Conservation (phyloP, 2,888 invertebrate species). For the Seira ritae region DNA sequence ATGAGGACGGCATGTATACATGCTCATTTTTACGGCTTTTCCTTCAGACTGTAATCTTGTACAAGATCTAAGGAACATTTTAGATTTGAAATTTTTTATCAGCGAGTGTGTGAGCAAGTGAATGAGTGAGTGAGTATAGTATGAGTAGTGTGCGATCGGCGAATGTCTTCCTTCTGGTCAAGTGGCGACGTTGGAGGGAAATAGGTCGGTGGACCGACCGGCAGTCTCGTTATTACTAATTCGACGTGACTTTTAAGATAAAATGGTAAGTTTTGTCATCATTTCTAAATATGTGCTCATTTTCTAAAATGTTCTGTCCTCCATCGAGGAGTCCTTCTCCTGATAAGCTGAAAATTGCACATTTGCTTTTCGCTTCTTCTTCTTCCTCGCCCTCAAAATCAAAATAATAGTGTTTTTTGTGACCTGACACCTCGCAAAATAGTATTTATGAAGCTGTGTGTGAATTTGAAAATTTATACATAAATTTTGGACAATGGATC, state of each 20-base stretch:
- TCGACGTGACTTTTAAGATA: neutral
- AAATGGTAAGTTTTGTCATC: neutral
- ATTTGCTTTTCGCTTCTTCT: too few relatives aligned
- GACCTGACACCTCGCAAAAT: neutral
- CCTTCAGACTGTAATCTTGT: too few relatives aligned
- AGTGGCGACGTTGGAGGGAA: slow-evolving; percentile 1
- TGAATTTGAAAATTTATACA: too few relatives aligned
- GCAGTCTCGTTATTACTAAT: slow-evolving; percentile 24
- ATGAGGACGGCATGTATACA: neutral
- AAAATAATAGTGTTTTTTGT: neutral
- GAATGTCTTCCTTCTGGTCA: slow-evolving; percentile 43
- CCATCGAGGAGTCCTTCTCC: neutral
- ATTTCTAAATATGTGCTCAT: slow-evolving; percentile 36
- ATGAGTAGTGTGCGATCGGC: too few relatives aligned
- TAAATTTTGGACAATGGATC: too few relatives aligned
- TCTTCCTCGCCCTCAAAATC: neutral
- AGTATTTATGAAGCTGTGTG: too few relatives aligned
- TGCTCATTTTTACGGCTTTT: too few relatives aligned
- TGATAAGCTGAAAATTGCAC: too few relatives aligned
- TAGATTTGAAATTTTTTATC: neutral
- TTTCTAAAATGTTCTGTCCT: slow-evolving; percentile 8
- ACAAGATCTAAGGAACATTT: neutral
- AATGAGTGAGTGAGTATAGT: slow-evolving; percentile 1
- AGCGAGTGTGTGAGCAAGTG: slow-evolving; percentile 4
- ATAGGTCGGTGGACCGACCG: too few relatives aligned